Percentiles rank a stretch among this genome's conserved stretches.
Evolutionary conservation across 2,888 invertebrate genomes (phyloP).

Genomic region (Sturmia bella): DNA sequence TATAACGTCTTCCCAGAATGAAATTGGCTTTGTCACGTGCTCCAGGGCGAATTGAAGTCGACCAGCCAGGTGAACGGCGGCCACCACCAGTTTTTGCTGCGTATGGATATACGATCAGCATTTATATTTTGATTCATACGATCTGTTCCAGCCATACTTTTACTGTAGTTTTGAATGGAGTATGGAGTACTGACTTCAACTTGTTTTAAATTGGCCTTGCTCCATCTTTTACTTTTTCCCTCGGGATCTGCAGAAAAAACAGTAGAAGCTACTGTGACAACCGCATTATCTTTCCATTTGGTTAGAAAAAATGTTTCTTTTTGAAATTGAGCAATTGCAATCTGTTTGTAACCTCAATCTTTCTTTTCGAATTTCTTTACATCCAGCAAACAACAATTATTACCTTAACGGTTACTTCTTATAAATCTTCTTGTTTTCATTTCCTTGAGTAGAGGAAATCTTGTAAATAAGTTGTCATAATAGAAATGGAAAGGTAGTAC

Average conservation of each 20-base stretch:
- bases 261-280: conserved; percentile 4
- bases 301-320: conserved; percentile 20
- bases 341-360: conserved; percentile 13
- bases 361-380: conserved; percentile 2
- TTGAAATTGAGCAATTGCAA: conserved; percentile 8
- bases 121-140: conserved; percentile 6
- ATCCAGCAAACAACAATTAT: conserved; percentile 14
- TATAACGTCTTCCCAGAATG: neutral
- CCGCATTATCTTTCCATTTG: neutral
- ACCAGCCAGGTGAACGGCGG: neutral
- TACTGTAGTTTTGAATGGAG: conserved; percentile 9
- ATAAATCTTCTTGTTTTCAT: conserved; percentile 8
- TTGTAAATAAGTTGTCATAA: conserved; percentile 1
- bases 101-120: too few species aligned
- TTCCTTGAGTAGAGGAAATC: neutral
- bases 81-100: too few species aligned
- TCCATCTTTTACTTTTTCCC: neutral
- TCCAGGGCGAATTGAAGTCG: conserved; percentile 16
- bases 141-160: conserved; percentile 21
- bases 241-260: conserved; percentile 5
- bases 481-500: neutral
- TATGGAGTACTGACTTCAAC: conserved; percentile 6
- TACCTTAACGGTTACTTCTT: conserved; percentile 23
- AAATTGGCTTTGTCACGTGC: neutral
- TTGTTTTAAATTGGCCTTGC: neutral